phyloP scores from a whole-genome alignment of 2,888 invertebrate genomes.

The Anaspis maculata region DNA sequence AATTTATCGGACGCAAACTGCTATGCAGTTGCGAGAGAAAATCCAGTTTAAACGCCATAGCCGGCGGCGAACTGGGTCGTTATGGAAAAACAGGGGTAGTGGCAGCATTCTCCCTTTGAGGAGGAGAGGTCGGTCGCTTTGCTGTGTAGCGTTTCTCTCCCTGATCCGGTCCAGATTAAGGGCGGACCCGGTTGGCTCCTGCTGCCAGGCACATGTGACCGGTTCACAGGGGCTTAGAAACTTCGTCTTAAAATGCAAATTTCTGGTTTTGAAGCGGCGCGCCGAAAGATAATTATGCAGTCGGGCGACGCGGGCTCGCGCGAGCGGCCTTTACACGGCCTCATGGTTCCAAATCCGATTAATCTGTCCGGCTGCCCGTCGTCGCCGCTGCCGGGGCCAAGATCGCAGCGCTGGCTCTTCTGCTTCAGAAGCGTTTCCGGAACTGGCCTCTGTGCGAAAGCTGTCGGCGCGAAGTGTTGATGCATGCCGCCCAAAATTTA shows the following conservation, averaged over 20 bases:
- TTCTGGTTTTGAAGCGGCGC: constrained; percentile 30
- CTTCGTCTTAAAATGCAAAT: constrained; percentile 39
- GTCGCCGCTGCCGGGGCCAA: no score
- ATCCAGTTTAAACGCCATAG: no score
- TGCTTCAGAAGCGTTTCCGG: no score
- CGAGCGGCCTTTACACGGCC: constrained; percentile 38
- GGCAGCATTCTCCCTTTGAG: no score
- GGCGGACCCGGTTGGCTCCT: background rate
- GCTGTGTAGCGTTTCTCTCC: no score
- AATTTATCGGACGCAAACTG: no score
- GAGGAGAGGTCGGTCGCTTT: no score
- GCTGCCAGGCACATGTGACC: constrained; percentile 26
- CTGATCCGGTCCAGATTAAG: background rate
- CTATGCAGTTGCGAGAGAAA: no score
- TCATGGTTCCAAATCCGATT: constrained; percentile 42
- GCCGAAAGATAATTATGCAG: constrained; percentile 39
- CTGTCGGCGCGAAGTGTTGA: background rate
- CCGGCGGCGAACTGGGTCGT: no score
- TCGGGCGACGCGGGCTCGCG: no score
- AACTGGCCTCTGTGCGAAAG: background rate
- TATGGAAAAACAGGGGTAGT: no score
- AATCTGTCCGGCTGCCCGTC: constrained; percentile 38
- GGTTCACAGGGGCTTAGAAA: constrained; percentile 31
- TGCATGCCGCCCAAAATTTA: background rate
- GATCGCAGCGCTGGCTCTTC: no score